These are phyloP conservation scores for Mustelus asterias DNA, from an alignment of 2,113 vertebrate genomes.

Conservation along the genomic window DNA sequence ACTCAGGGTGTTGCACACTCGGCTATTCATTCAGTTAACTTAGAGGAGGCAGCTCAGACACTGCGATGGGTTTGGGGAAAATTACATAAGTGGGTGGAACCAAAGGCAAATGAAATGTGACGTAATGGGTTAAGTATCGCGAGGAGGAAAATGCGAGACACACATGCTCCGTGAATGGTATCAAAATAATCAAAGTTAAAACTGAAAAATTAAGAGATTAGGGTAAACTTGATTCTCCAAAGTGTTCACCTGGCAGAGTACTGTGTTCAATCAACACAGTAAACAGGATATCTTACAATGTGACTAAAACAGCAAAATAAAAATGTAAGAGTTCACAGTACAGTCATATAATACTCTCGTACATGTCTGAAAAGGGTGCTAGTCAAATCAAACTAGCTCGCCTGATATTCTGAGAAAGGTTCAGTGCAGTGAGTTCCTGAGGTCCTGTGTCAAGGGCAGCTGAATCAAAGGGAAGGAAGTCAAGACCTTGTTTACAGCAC, in stretches of 20 bases:
- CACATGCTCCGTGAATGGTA: not conserved
- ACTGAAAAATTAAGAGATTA: not conserved
- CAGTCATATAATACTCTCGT: not conserved
- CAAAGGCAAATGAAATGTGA: not conserved
- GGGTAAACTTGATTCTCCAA: not conserved
- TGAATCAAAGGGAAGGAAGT: no score
- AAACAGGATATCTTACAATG: not conserved
- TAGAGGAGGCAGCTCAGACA: not conserved
- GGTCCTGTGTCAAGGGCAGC: no score
- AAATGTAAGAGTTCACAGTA: not conserved
- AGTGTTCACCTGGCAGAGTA: not conserved
- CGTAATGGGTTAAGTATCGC: not conserved
- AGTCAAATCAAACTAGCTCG: not conserved
- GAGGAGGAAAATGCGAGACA: not conserved
- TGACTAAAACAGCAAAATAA: not conserved
- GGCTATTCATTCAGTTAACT: not conserved
- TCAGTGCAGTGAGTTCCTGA: no score
- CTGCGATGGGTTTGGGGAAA: not conserved
- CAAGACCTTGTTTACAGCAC: no score
- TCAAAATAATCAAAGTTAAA: not conserved
- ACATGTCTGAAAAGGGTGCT: not conserved
- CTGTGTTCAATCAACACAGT: not conserved
- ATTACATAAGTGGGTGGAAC: not conserved
- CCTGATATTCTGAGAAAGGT: no score
- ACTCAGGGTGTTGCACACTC: not conserved